These are phyloP conservation scores for Ptiloglossa arizonensis DNA, from an alignment of 1,140 invertebrate species.

Conservation along the genomic window DNA sequence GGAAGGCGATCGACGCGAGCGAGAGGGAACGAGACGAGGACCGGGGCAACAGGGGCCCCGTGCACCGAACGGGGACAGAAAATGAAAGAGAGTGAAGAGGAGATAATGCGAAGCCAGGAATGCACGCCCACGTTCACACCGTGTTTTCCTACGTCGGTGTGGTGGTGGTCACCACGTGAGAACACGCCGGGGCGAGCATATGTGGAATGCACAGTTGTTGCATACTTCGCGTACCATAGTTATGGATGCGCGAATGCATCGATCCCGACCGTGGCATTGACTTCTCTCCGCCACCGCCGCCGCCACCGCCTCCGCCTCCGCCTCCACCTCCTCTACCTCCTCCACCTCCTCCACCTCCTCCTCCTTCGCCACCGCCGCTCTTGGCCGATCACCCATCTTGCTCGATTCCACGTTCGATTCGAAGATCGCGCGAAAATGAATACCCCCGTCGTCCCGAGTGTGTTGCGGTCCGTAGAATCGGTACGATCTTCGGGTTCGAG, in stretches of 20 bases:
- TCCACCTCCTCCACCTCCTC: no score
- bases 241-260: slow-evolving; percentile 71
- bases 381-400: not conserved
- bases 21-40: slow-evolving; percentile 16
- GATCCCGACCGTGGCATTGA: slow-evolving; percentile 70
- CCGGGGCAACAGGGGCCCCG: slow-evolving; percentile 34
- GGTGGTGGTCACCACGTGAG: slow-evolving; percentile 71
- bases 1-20: slow-evolving; percentile 36
- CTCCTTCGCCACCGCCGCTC: not conserved
- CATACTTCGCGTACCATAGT: slow-evolving; percentile 72
- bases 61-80: slow-evolving; percentile 26
- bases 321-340: no score
- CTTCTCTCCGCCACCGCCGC: slow-evolving; percentile 3
- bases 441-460: no score
- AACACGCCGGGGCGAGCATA: slow-evolving; percentile 71
- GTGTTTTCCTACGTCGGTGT: slow-evolving; percentile 77
- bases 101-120: slow-evolving; percentile 79
- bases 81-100: slow-evolving; percentile 53
- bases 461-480: no score
- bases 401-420: not conserved
- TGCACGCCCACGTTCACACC: slow-evolving; percentile 78
- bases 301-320: no score
- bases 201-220: slow-evolving; percentile 74
- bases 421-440: slow-evolving; percentile 9
- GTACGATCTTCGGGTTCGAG: not conserved